Evolutionary conservation across 2,888 invertebrate species (phyloP).

Genomic region (Volucella inanis): DNA sequence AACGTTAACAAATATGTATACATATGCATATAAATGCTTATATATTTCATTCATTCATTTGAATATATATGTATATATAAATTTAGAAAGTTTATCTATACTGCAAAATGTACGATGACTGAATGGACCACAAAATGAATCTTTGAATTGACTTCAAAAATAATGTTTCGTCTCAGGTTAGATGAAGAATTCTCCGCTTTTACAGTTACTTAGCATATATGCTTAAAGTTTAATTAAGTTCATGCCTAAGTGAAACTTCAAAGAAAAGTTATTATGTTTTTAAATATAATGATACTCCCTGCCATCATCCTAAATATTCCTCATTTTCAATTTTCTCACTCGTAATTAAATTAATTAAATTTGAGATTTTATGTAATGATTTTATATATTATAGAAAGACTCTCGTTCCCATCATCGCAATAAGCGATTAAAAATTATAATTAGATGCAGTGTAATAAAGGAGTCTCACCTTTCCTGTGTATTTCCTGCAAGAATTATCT

Average conservation of each 20-base stretch:
- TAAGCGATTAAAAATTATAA: conserved; percentile 26
- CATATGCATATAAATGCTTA: no score
- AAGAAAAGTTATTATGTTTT: conserved; percentile 27
- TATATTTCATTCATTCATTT: no score
- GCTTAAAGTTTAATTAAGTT: conserved; percentile 7
- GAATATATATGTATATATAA: no score
- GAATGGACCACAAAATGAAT: no score
- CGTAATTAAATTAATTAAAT: conserved; percentile 38
- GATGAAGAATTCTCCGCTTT: background rate
- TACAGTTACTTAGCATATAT: background rate
- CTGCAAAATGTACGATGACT: no score
- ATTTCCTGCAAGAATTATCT: conserved; percentile 1
- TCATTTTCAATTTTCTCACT: conserved; percentile 14
- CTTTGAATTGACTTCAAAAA: no score
- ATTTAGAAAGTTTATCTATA: no score
- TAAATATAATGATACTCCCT: conserved; percentile 13
- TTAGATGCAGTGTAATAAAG: conserved; percentile 18
- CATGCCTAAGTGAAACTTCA: background rate
- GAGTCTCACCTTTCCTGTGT: conserved; percentile 19
- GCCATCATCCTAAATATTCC: conserved; percentile 27
- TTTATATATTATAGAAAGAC: background rate
- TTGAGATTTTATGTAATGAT: conserved; percentile 8
- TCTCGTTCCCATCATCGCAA: conserved; percentile 15
- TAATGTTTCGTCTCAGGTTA: no score
- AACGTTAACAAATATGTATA: no score